phyloP scores from a whole-genome alignment of 2,797 vertebrate species.

The Myiotriccus ornatus region DNA sequence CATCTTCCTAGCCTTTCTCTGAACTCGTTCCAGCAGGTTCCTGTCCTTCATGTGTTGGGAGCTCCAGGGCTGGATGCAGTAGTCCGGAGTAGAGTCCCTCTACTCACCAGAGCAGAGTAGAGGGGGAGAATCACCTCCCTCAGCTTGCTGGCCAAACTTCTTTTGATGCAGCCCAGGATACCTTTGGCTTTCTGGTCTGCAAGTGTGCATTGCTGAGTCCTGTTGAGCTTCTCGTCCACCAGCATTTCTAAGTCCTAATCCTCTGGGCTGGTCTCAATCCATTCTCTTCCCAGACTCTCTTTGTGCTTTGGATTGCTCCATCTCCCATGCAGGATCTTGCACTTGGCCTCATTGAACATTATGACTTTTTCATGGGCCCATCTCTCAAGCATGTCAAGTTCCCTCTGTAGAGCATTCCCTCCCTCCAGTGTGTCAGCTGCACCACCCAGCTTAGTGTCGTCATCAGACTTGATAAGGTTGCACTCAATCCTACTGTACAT shows the following conservation, averaged over 20 bases:
- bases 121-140: not conserved
- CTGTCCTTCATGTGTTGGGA: too few relatives aligned
- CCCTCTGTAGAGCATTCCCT: not conserved
- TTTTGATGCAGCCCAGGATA: not conserved
- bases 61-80: not conserved
- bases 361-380: not conserved
- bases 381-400: not conserved
- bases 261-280: not conserved
- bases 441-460: not conserved
- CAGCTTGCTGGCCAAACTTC: not conserved
- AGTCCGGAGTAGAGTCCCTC: too few relatives aligned
- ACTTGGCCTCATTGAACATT: not conserved
- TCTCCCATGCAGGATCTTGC: not conserved
- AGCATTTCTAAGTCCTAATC: not conserved
- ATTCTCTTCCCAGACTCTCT: not conserved
- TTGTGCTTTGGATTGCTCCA: not conserved
- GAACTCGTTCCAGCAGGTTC: not conserved
- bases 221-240: not conserved
- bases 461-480: not conserved
- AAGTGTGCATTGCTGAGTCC: not conserved
- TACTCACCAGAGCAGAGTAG: not conserved
- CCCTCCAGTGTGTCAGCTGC: not conserved
- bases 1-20: not conserved
- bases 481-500: not conserved
- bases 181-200: not conserved